phyloP scores from a whole-genome alignment of 2,797 vertebrate species.

The Sebastes oblongus region DNA sequence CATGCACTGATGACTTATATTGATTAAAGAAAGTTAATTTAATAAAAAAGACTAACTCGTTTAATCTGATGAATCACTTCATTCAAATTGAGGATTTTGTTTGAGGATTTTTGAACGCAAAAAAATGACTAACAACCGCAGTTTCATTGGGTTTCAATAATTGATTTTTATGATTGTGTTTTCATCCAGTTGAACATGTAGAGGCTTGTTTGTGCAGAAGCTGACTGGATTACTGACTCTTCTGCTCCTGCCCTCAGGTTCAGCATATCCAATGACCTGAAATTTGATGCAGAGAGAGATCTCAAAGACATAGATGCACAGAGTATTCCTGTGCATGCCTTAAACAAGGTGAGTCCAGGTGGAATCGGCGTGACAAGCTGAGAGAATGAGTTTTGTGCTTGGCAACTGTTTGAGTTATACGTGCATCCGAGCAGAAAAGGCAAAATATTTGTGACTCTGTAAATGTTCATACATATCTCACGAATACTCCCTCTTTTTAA shows the following conservation, averaged over 20 bases:
- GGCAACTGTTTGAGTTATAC: not conserved
- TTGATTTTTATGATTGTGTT: constrained; percentile 10
- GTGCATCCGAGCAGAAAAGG: not conserved
- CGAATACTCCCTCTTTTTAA: not conserved
- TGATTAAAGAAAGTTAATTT: not conserved
- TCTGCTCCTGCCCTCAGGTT: constrained; percentile 84
- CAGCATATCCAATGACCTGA: constrained; percentile 98
- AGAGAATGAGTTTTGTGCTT: not conserved
- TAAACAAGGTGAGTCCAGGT: constrained; percentile 90
- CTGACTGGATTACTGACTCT: constrained; percentile 24
- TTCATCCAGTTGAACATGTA: constrained; percentile 7
- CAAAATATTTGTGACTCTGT: not conserved
- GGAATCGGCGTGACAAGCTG: not conserved
- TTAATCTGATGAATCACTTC: not conserved
- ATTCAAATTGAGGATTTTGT: not conserved
- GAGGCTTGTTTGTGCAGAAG: constrained; percentile 16
- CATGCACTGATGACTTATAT: not conserved
- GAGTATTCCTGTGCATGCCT: constrained; percentile 92
- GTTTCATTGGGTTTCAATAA: not conserved
- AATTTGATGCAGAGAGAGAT: constrained; percentile 97
- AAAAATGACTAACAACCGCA: not conserved
- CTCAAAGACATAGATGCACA: constrained; percentile 94
- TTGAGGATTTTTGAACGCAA: not conserved
- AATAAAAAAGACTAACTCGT: not conserved
- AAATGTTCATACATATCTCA: not conserved